Base-by-base conservation (phyloP, 2,113 vertebrate genomes). In the Bufo gargarizans region DNA sequence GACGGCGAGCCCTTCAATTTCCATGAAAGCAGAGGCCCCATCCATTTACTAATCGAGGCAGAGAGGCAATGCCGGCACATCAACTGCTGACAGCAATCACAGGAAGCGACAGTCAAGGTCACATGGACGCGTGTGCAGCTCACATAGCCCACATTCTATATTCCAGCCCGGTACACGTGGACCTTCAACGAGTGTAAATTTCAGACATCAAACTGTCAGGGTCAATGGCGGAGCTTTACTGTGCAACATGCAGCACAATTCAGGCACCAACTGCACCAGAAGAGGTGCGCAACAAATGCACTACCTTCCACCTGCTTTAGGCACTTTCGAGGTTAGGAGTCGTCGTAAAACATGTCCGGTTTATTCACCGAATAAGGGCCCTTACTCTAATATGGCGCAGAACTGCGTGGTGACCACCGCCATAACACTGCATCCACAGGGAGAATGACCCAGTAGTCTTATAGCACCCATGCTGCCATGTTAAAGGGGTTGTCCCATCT, bases 41-140 rank as follows among this genome's bases (percentile, higher is more conserved):
- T 83, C 81, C 81, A 83, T 83, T 83, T 83, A 53, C 81, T 69
- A 83, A 69, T 17, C 50, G 81, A 49, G 47, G 69, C 9, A 82
- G 80, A 19, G 61, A 49, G 47, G 80, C 33, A 59, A 49, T 17
- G 55, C 45, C 9, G 45, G 20, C 59, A 50, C 43, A 69, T 83
- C 63, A 33, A 69, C 49, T 69, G 47, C 47, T 49, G 53, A 69
- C 63, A 53, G 81, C 45, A 49, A 83, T 81, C 22, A 17, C 63
- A 33, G 63, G 49, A n/a, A n/a, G 81, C n/a, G 55, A 81, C 63
- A 55, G 61, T 67, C 81, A 83, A 83, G 81, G 81, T 83, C 81
- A 83, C 45, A 49, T 7, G 20, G 59, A 82, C 50, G 59, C 45
- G 45, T 50, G 43, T 14, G 10, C 45, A 74, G 71, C 43, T 0